Percentiles rank a stretch among this genome's conserved stretches.
These are phyloP conservation scores for Papilio gigon DNA, from an alignment of 2,888 invertebrate genomes.

Conservation along the genomic window DNA sequence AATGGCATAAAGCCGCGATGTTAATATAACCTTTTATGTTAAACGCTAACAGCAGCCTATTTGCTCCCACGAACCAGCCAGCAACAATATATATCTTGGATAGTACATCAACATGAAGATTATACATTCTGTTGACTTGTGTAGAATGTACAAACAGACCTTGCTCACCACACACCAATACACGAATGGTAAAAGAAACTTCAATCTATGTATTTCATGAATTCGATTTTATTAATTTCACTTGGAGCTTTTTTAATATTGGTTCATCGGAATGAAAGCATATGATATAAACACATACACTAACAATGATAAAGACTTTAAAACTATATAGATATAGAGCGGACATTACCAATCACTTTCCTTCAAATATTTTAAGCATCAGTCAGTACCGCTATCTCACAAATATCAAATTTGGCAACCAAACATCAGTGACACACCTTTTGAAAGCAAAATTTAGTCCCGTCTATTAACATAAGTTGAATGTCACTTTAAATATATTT, in stretches of 20 bases:
- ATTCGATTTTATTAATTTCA: not conserved
- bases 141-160: not conserved
- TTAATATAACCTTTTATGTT: constrained; percentile 30
- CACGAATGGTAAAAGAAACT: not conserved
- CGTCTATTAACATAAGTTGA: too few relatives aligned
- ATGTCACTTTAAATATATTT: too few relatives aligned
- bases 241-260: not conserved
- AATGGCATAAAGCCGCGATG: constrained; percentile 26
- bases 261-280: constrained; percentile 9
- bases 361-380: too few relatives aligned
- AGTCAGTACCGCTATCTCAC: too few relatives aligned
- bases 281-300: not conserved
- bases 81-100: constrained; percentile 43
- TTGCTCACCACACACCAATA: not conserved
- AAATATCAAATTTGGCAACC: too few relatives aligned
- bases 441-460: too few relatives aligned
- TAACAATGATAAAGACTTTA: too few relatives aligned
- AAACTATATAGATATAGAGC: too few relatives aligned
- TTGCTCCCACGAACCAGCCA: constrained; percentile 44
- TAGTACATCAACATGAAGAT: constrained; percentile 38
- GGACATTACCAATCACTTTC: too few relatives aligned
- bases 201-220: not conserved
- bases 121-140: constrained; percentile 8
- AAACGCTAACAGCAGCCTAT: constrained; percentile 43
- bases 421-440: too few relatives aligned